A percentile compares a stretch with the other conserved stretches of the same genome.
Conservation (phyloP, 2,113 vertebrate genomes). For the Zosterops pallidus region DNA sequence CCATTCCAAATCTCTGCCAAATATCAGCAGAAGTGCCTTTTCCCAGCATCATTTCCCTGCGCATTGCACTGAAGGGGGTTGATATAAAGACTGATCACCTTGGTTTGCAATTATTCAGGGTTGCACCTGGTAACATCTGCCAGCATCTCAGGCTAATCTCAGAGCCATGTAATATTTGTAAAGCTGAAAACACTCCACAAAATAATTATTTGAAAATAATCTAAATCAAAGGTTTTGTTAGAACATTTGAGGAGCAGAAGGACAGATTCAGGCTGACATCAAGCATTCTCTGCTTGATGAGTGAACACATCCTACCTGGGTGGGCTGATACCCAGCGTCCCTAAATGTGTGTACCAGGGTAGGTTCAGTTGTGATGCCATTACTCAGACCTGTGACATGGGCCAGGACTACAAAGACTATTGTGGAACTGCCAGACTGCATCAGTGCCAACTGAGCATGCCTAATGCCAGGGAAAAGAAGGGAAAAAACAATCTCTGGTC, state of each 20-base stretch:
- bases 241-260: neutral
- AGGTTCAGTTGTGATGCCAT: neutral
- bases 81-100: neutral
- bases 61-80: neutral
- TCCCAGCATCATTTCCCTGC: neutral
- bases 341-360: neutral
- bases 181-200: neutral
- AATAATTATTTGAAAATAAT: neutral
- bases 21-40: neutral
- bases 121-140: neutral
- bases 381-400: neutral
- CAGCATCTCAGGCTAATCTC: neutral
- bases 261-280: neutral
- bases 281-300: neutral
- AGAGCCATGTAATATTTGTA: neutral
- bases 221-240: neutral
- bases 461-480: neutral
- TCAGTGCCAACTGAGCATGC: neutral
- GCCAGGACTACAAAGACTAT: neutral
- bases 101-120: neutral
- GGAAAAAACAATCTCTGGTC: neutral
- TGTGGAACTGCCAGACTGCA: neutral
- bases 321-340: neutral
- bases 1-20: neutral
- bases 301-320: neutral